Evolutionary conservation across 2,888 invertebrate genomes (phyloP), one percentile per base, ranked within the genome.

Genomic region (Selenia dentaria): DNA sequence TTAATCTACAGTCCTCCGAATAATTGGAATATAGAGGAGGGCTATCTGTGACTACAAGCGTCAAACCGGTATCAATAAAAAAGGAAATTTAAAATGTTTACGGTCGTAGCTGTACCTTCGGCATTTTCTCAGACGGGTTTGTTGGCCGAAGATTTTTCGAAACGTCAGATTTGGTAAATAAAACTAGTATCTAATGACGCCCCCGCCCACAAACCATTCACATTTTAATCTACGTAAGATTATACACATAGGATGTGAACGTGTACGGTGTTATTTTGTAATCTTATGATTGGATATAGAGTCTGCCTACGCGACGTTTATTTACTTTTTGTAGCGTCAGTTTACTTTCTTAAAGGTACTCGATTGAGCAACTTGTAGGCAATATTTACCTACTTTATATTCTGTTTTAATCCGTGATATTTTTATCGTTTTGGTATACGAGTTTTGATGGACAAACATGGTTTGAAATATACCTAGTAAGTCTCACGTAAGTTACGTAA

Each of bases 131-230:
- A 48, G 64, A 44, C 57, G 59, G 55, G 64, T 63, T 54, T 59
- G 62, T 49, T 51, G 57, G 54, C 52, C 62, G 58, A 54, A 57
- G 43, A 54, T 65, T 69, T 68, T 52, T 66, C 55, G 57, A 59
- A 67, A 69, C 59, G 66, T 71, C 68, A 64, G 70, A 73, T 70
- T 73, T 70, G 45, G 64, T 73, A 68, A 64, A 71, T 73, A 74
- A 71, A 72, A 62, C 67, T 67, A 65, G 62, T 55, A 69, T 63
- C 54, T 64, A 68, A 72, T 54, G 70, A 59, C 48, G 58, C 51
- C 45, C 52, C 63, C 69, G 67, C 71, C 69, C 64, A 72, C 70
- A 59, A 58, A 16, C 39, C 47, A 59, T 66, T 56, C 57, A 61
- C 52, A 60, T 64, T 59, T 63, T 64, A 70, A 66, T 69, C 61